Conservation (phyloP, 1,140 invertebrate genomes). For the Amyelois transitella region DNA sequence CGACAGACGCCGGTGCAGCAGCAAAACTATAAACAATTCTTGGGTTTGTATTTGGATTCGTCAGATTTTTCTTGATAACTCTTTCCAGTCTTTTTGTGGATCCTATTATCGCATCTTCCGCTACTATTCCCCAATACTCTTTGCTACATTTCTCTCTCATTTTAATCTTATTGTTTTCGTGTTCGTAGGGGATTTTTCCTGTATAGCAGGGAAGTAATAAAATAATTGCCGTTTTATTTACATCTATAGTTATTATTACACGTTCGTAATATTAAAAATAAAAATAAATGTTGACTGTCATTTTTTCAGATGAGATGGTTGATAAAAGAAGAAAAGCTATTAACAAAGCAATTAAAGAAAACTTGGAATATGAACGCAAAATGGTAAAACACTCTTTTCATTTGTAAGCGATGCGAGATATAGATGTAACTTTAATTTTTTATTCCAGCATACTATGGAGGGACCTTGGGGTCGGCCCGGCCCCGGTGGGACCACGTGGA, state of each 20-base stretch:
- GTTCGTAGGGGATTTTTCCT: too few species aligned
- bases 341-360: slow-evolving; percentile 43
- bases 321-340: slow-evolving; percentile 47
- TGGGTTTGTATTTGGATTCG: slow-evolving; percentile 48
- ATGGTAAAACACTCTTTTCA: slow-evolving; percentile 41
- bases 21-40: slow-evolving; percentile 66
- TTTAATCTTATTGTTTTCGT: too few species aligned
- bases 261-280: too few species aligned
- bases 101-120: too few species aligned
- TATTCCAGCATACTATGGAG: slow-evolving; percentile 55
- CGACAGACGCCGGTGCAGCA: slow-evolving; percentile 65
- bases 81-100: too few species aligned
- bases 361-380: slow-evolving; percentile 63
- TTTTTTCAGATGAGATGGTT: slow-evolving; percentile 63
- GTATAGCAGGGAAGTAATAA: too few species aligned
- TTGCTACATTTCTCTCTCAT: too few species aligned
- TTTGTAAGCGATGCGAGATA: background rate
- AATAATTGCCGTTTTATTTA: too few species aligned
- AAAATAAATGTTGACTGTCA: background rate
- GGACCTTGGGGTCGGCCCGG: slow-evolving; percentile 79
- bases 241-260: too few species aligned
- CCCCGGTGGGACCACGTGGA: slow-evolving; percentile 78
- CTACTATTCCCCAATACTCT: too few species aligned
- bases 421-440: background rate
- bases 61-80: too few species aligned